Base-by-base conservation (phyloP, 1,140 invertebrate genomes). In the Drosophila lini region DNA sequence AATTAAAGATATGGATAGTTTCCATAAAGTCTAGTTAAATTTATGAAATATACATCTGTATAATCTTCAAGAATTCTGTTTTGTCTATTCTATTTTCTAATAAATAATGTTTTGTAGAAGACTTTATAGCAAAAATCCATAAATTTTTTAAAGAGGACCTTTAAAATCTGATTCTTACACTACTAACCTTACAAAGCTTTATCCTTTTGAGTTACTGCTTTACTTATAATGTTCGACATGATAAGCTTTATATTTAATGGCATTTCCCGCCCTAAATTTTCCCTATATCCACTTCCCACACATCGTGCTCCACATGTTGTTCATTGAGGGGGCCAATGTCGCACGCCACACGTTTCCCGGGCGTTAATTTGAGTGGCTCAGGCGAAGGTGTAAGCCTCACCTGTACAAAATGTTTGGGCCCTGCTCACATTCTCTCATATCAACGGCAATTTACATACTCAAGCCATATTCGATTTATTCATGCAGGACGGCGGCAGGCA, bases 311-410 rank as follows among this genome's bases (percentile, higher is more conserved):
- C 42, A 48, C 64, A 53, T 65, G 42, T 58, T 77, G 22, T 50
- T 61, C 40, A 34, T 15, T 38, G 67, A 78, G 50, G 61, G 70
- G 59, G 79, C 80, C 65, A 76, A 80, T 77, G 59, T 59, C 61
- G 41, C 77, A 81, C 58, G 58, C 65, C 73, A 60, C 63, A 78
- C 44, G 68, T 64, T 74, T 78, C 34, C 42, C 44, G 58, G 80
- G 63, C 74, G 68, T 67, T 73, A 81, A 81, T 81, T 81, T 80
- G 61, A 77, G 62, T 74, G 55, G 55, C 74, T 64, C 73, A 74
- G 59, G 55, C 68, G 52, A 58, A 45, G 59, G 52, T 40, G 34
- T 31, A 15, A 25, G 5, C 44, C 44, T 40, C 38, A 65, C 60
- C 65, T 64, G 36, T n/a, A 28, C 34, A 50, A n/a, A 44, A 44